A percentile compares a stretch with the other conserved stretches of the same genome.
Conservation (phyloP, 2,797 vertebrate genomes). For the Todus mexicanus region DNA sequence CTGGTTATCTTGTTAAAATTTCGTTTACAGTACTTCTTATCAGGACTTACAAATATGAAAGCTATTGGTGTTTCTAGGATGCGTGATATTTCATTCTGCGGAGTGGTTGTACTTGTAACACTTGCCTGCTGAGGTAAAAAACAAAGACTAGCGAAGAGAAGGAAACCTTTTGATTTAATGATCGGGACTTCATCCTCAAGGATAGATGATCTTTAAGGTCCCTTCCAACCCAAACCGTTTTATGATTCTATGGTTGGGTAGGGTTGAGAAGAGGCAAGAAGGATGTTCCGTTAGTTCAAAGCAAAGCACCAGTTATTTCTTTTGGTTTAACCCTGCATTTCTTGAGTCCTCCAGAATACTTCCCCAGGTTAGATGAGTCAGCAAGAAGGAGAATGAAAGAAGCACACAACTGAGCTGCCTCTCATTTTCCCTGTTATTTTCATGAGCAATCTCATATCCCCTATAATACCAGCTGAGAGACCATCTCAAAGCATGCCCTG, state of each 20-base stretch:
- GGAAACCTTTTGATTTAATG: neutral
- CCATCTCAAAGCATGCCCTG: neutral
- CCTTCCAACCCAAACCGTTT: too few species aligned
- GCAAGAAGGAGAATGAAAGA: neutral
- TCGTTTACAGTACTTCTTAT: neutral
- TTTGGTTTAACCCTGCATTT: neutral
- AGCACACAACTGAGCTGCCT: neutral
- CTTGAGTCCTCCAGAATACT: neutral
- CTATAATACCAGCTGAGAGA: neutral
- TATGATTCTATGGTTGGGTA: too few species aligned
- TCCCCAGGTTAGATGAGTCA: neutral
- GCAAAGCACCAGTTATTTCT: neutral
- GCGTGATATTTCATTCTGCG: neutral
- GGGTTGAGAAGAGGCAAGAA: neutral
- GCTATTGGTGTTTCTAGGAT: neutral
- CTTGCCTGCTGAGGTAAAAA: neutral
- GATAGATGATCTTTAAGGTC: too few species aligned
- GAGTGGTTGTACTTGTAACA: neutral
- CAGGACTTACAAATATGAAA: neutral
- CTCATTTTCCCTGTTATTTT: neutral
- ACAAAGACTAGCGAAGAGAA: neutral
- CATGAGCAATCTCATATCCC: neutral
- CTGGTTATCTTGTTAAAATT: slow-evolving; percentile 21
- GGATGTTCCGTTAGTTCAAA: neutral
- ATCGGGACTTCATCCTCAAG: neutral